Percentiles rank a stretch among this genome's conserved stretches.
Conservation (phyloP, 35 echinoderm and acorn worm genomes). For the Patiria miniata region DNA sequence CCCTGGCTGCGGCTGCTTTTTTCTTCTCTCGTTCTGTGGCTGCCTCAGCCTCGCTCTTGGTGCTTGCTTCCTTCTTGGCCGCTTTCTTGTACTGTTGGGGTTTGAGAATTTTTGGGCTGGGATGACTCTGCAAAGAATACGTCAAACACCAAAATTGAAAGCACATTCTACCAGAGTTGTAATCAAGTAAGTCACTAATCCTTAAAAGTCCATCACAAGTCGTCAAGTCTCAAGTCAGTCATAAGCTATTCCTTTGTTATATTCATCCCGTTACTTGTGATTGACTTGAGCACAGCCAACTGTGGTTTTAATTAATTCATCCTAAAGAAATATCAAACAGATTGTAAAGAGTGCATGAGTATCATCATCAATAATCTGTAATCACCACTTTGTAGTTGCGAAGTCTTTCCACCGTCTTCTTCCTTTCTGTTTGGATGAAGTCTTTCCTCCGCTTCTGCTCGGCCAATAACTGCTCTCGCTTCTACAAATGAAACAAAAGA, state of each 20-base stretch:
- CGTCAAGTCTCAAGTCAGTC: no score
- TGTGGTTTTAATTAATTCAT: no score
- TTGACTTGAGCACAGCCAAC: no score
- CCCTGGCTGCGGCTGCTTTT: slow-evolving; percentile 14
- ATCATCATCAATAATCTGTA: background rate
- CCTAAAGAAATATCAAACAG: no score
- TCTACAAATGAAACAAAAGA: slow-evolving; percentile 30
- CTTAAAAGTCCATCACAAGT: no score
- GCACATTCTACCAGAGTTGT: no score
- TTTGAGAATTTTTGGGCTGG: slow-evolving; percentile 54
- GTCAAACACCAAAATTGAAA: background rate
- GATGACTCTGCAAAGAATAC: slow-evolving; percentile 52
- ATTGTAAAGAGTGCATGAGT: no score
- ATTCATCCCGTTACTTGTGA: no score
- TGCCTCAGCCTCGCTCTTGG: background rate
- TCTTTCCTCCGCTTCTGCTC: slow-evolving; percentile 50
- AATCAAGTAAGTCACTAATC: no score
- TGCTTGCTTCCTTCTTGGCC: background rate
- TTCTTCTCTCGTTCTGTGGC: background rate
- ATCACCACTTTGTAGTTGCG: slow-evolving; percentile 69
- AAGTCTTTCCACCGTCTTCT: slow-evolving; percentile 67
- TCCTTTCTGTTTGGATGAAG: slow-evolving; percentile 49
- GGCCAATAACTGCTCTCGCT: slow-evolving; percentile 50
- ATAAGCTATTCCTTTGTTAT: no score
- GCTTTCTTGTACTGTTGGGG: slow-evolving; percentile 50